phyloP scores from a whole-genome alignment of 1,140 invertebrate species.

The Magallana gigas region DNA sequence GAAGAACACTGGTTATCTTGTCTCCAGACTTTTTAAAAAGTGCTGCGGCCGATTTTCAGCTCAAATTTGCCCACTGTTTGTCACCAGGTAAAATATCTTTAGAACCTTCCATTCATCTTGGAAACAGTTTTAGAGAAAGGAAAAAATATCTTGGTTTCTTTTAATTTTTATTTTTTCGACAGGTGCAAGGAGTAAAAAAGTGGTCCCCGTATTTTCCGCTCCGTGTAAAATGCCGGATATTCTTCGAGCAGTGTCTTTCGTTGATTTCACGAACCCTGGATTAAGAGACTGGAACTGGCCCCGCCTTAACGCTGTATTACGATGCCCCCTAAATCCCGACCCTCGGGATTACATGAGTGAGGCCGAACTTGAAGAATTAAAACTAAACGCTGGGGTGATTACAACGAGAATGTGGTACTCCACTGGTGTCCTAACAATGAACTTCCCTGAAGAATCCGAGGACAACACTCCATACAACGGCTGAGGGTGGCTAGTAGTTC shows the following conservation, averaged over 20 bases:
- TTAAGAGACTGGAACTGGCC: slow-evolving; percentile 53
- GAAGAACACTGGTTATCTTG: slow-evolving; percentile 44
- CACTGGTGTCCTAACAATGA: slow-evolving; percentile 13
- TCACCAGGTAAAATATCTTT: slow-evolving; percentile 49
- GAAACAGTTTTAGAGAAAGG: background rate
- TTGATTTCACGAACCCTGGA: slow-evolving; percentile 42
- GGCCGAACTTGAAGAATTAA: background rate
- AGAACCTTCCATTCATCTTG: background rate
- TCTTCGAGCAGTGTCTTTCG: slow-evolving; percentile 43
- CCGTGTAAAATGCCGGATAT: slow-evolving; percentile 42
- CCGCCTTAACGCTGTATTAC: slow-evolving; percentile 40
- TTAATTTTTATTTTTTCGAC: slow-evolving; percentile 10
- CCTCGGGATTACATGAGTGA: background rate
- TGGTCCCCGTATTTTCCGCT: slow-evolving; percentile 46
- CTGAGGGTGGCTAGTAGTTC: background rate
- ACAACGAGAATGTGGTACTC: background rate
- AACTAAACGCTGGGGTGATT: background rate
- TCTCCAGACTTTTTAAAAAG: slow-evolving; percentile 49
- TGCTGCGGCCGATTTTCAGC: slow-evolving; percentile 48
- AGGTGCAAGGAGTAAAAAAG: slow-evolving; percentile 49
- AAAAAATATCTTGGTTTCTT: background rate
- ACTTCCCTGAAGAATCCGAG: slow-evolving; percentile 13
- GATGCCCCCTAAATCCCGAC: slow-evolving; percentile 39
- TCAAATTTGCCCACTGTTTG: slow-evolving; percentile 53
- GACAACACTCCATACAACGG: slow-evolving; percentile 10